Percentiles rank a stretch among this genome's conserved stretches.
Conservation (phyloP, 1,140 invertebrate species). For the Heterodera carotae region DNA sequence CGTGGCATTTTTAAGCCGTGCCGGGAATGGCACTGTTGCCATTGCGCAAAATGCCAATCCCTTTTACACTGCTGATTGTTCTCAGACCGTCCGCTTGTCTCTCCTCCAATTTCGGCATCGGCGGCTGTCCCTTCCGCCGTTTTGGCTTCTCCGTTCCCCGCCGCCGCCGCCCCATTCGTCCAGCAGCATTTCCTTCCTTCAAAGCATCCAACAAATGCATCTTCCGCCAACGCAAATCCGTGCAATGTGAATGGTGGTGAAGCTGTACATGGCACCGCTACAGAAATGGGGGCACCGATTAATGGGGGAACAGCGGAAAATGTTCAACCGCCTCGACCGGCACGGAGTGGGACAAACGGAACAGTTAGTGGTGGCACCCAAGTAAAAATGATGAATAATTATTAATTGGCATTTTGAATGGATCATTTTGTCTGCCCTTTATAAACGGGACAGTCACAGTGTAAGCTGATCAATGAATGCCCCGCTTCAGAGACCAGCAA, state of each 20-base stretch:
- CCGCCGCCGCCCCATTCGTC: background rate
- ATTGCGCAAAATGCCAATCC: no score
- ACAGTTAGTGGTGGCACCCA: background rate
- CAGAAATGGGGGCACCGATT: background rate
- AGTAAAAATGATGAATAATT: no score
- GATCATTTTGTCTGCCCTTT: no score
- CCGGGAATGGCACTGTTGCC: no score
- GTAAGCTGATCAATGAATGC: no score
- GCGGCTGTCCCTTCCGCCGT: background rate
- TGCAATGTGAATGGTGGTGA: background rate
- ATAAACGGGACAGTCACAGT: no score
- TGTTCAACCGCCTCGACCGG: slow-evolving; percentile 5
- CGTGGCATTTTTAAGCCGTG: no score
- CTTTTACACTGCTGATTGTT: background rate
- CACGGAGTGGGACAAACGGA: background rate
- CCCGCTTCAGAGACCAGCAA: slow-evolving; percentile 19
- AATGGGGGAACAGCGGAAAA: background rate
- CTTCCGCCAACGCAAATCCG: background rate
- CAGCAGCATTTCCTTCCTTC: background rate
- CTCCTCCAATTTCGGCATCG: background rate
- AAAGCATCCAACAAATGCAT: background rate
- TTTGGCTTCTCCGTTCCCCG: slow-evolving; percentile 1
- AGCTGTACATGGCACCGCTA: background rate
- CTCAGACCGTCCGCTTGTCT: background rate
- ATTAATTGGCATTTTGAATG: no score